Conservation (phyloP, 2,113 vertebrate species). For the Scomber colias region DNA sequence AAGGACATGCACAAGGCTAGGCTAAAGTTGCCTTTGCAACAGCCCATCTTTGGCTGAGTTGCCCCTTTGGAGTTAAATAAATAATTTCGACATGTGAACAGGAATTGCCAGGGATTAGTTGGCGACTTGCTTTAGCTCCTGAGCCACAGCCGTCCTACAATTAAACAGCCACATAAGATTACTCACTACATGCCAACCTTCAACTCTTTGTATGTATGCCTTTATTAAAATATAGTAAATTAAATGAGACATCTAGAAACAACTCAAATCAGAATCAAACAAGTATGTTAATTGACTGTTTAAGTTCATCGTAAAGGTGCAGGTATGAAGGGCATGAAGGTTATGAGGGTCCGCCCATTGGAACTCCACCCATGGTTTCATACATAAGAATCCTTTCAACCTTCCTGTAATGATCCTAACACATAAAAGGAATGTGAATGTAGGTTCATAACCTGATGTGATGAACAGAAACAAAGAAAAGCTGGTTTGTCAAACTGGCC, state of each 20-base stretch:
- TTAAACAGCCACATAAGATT: too few species aligned
- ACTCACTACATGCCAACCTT: too few species aligned
- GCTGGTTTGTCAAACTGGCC: conserved; percentile 41
- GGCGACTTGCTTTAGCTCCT: too few species aligned
- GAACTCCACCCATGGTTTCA: conserved; percentile 36
- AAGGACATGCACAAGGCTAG: too few species aligned
- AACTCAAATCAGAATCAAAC: background rate
- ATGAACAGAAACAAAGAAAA: conserved; percentile 42
- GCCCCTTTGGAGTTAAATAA: too few species aligned
- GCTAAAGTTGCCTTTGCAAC: too few species aligned
- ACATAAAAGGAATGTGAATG: conserved; percentile 51
- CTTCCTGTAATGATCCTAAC: conserved; percentile 16
- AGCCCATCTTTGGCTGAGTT: too few species aligned
- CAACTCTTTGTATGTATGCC: too few species aligned
- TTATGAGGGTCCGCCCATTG: too few species aligned
- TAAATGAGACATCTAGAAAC: background rate
- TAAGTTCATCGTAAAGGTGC: conserved; percentile 7
- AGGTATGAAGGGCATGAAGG: background rate
- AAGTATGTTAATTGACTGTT: background rate
- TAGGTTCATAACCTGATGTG: conserved; percentile 28
- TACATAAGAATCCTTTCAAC: conserved; percentile 55
- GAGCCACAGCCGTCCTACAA: too few species aligned
- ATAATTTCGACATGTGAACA: too few species aligned
- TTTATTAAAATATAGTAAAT: background rate
- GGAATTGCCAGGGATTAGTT: too few species aligned